Evolutionary conservation across 2,113 vertebrate genomes (phyloP), one percentile per base, ranked within the genome.

Genomic region (Corythaixoides concolor): DNA sequence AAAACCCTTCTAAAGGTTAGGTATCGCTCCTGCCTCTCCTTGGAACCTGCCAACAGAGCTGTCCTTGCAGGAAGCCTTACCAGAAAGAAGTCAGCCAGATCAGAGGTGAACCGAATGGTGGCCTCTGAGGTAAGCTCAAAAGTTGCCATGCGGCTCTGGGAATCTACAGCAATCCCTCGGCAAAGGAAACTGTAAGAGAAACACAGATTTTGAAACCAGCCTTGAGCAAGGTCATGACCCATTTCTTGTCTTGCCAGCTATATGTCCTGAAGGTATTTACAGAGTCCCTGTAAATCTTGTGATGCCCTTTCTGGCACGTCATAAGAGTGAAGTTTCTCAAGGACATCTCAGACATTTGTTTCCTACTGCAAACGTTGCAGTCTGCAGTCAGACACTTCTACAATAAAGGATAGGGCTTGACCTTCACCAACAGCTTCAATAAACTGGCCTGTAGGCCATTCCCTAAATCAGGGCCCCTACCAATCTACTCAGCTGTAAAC

Each of bases 31-130:
- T 79, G 50, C 28, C 58, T 82, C 41, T 88, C 55, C 63, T 53
- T 21, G 28, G 20, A 66, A 37, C 41, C 53, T 37, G 50, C 0
- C 13, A 22, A 9, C 18, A 49, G 37, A 60, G 30, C 67, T 76
- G 56, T 49, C 32, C 56, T 60, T 0, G 1, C 26, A 14, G 33
- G 16, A 6, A 92, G 23, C 28, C 98, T 98, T 93, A 99, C 99
- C 98, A 99, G 96, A 96, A 99, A 98, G 97, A 99, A 99, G 90
- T 82, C 98, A 12, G 99, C 98, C 10, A 95, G 98, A 78, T 99
- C 98, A 2, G 98, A 98, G 3, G 91, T 96, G 75, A 99, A 97
- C 80, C 97, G 98, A 93, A 99, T 12, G 49, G 98, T 99, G 18
- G 98, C 97, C 73, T 99, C 97, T 0, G 97, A 95, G 43, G 97